Conservation (phyloP, 2,888 invertebrate species). For the Automeris io region DNA sequence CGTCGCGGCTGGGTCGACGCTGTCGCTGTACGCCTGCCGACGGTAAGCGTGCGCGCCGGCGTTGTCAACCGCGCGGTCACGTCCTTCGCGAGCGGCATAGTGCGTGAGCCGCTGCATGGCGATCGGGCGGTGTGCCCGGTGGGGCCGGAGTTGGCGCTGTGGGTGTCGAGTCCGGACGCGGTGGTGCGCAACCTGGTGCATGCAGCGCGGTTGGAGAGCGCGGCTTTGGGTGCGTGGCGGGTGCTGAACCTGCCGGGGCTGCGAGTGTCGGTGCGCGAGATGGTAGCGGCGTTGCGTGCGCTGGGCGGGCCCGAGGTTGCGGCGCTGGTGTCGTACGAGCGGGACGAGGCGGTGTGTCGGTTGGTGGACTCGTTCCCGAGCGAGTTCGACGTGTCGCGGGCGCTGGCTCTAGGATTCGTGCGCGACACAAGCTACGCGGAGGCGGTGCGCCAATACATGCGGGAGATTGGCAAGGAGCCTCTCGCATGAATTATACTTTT, state of each 20-base stretch:
- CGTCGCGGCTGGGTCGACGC: constrained; percentile 55
- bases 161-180: constrained; percentile 47
- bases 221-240: constrained; percentile 37
- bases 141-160: constrained; percentile 35
- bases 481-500: too few relatives aligned
- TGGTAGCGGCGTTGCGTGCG: constrained; percentile 39
- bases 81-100: constrained; percentile 60
- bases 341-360: constrained; percentile 34
- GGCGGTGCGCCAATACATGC: constrained; percentile 40
- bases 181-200: constrained; percentile 46
- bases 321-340: constrained; percentile 35
- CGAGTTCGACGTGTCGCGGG: constrained; percentile 44
- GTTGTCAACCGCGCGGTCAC: constrained; percentile 55
- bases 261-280: constrained; percentile 38
- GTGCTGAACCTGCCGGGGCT: constrained; percentile 52
- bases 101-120: constrained; percentile 55
- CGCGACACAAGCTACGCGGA: constrained; percentile 44
- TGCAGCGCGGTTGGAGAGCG: constrained; percentile 34
- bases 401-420: constrained; percentile 44
- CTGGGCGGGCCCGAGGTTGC: constrained; percentile 43
- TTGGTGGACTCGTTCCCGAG: constrained; percentile 47
- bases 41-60: constrained; percentile 57
- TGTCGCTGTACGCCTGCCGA: constrained; percentile 49
- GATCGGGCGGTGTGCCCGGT: constrained; percentile 41
- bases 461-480: neutral